Evolutionary conservation across 2,888 invertebrate genomes (phyloP).

Genomic region (Pinctada fucata): DNA sequence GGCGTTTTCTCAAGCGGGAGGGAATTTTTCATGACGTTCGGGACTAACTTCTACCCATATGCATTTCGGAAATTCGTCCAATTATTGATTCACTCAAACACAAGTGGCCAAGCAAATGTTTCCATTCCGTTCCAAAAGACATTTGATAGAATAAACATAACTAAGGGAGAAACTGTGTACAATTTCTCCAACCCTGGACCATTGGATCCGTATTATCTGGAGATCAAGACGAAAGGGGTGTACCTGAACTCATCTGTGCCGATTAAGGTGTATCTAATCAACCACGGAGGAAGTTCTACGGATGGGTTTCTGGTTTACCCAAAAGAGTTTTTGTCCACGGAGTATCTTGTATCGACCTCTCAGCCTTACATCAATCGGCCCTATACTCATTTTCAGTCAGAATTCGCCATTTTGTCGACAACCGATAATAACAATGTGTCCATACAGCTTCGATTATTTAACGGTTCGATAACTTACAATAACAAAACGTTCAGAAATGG

Average conservation of each 20-base stretch:
- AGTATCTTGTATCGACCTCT: neutral
- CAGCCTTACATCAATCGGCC: neutral
- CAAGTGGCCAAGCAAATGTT: neutral
- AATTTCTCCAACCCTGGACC: slow-evolving; percentile 1
- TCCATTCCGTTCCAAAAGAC: neutral
- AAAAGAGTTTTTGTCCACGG: neutral
- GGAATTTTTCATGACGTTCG: slow-evolving; percentile 2
- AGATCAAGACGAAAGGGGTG: neutral
- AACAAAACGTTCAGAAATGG: neutral
- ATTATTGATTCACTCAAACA: neutral
- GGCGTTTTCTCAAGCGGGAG: neutral
- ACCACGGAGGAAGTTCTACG: slow-evolving; percentile 3
- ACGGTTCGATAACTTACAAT: neutral
- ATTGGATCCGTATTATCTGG: neutral
- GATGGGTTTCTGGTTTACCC: slow-evolving; percentile 6
- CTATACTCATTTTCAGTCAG: slow-evolving; percentile 1
- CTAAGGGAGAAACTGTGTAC: neutral
- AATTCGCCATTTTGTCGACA: neutral
- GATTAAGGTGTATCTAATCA: neutral
- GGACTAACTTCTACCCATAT: slow-evolving; percentile 9
- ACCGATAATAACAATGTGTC: neutral
- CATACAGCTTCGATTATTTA: neutral
- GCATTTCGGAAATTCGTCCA: neutral
- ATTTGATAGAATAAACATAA: neutral
- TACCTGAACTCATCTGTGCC: neutral